These are phyloP conservation scores for Armadillidium nasatum DNA, from an alignment of 1,140 invertebrate species.

Conservation along the genomic window DNA sequence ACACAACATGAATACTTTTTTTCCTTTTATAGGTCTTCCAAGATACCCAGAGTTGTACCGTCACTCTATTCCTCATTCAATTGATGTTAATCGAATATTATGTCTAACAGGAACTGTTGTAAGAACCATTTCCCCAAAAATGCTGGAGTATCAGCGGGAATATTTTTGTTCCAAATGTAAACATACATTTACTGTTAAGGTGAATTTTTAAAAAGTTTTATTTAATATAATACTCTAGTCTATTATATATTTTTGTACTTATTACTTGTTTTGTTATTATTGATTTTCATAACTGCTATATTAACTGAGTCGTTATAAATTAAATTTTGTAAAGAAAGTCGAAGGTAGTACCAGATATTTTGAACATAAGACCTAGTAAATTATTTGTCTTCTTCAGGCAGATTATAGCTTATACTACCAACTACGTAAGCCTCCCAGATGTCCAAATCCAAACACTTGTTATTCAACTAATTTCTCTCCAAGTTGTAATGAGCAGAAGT, in stretches of 20 bases:
- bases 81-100: neutral
- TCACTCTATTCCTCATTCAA: neutral
- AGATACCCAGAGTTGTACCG: neutral
- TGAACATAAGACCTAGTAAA: too few species aligned
- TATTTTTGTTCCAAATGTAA: neutral
- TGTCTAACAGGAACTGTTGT: neutral
- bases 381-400: too few species aligned
- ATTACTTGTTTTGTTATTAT: too few species aligned
- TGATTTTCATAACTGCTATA: too few species aligned
- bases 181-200: conserved; percentile 4
- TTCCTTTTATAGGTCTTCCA: neutral
- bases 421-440: conserved; percentile 58
- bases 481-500: conserved; percentile 54
- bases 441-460: conserved; percentile 56
- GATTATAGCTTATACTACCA: conserved; percentile 64
- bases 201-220: neutral
- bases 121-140: neutral
- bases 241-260: too few species aligned
- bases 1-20: neutral
- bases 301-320: too few species aligned
- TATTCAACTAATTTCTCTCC: conserved; percentile 51
- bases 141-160: neutral
- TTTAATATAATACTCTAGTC: too few species aligned
- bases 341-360: too few species aligned
- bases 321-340: too few species aligned